phyloP scores from a whole-genome alignment of 1,140 invertebrate species.

The Brachionus paranguensis region DNA sequence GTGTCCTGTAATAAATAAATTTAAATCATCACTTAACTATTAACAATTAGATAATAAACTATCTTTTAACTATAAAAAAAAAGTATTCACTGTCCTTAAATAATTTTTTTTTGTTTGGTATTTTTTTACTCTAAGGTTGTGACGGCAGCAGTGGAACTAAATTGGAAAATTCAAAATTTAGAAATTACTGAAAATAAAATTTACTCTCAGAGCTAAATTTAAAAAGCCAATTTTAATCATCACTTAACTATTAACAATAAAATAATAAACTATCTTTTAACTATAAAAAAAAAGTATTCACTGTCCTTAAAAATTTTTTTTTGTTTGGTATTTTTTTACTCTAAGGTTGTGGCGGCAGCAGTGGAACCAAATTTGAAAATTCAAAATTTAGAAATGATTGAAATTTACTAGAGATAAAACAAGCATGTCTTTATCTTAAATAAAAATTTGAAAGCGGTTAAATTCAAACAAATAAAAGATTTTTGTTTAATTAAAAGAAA shows the following conservation, averaged over 20 bases:
- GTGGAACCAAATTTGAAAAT: too few species aligned
- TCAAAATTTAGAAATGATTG: background rate
- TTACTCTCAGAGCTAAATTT: background rate
- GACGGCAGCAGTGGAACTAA: too few species aligned
- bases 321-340: too few species aligned
- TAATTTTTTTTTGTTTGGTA: too few species aligned
- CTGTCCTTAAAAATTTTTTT: background rate
- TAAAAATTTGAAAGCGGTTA: constrained; percentile 23
- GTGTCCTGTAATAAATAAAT: background rate
- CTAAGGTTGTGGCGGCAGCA: background rate
- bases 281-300: background rate
- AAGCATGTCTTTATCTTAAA: constrained; percentile 18
- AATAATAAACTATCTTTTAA: background rate
- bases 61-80: background rate
- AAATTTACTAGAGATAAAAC: background rate
- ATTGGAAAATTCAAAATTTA: background rate
- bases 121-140: too few species aligned
- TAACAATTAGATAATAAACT: background rate
- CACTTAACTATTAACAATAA: background rate
- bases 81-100: background rate
- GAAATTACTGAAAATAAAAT: too few species aligned
- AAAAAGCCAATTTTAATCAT: background rate
- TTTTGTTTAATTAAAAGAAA: constrained; percentile 17
- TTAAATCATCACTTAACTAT: background rate
- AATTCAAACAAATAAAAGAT: background rate